Conservation (phyloP, 2,888 invertebrate genomes). For the Lampropteryx suffumata region DNA sequence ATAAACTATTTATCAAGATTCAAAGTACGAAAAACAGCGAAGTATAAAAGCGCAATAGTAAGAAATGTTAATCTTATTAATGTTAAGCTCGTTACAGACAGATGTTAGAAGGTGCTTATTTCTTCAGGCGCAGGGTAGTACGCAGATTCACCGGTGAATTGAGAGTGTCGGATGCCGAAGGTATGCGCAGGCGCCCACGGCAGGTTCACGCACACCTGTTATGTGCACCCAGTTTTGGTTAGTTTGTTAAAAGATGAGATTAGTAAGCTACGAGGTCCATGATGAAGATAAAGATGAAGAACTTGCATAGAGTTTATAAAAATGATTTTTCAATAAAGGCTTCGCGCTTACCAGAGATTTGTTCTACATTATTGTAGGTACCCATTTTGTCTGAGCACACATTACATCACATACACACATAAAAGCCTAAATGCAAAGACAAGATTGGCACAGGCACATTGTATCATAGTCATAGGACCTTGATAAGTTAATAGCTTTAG, state of each 20-base stretch:
- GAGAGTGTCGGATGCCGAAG: slow-evolving; percentile 90
- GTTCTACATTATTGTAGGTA: too few relatives aligned
- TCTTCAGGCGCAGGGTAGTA: slow-evolving; percentile 69
- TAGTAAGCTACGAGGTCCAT: slow-evolving; percentile 1
- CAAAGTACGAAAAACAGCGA: slow-evolving; percentile 28
- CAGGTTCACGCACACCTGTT: slow-evolving; percentile 81
- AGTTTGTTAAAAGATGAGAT: slow-evolving; percentile 39
- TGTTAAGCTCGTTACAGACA: slow-evolving; percentile 50
- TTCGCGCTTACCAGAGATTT: too few relatives aligned
- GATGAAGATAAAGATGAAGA: too few relatives aligned
- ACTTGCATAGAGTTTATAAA: too few relatives aligned
- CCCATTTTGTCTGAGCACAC: too few relatives aligned
- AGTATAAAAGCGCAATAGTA: slow-evolving; percentile 29
- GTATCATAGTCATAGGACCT: too few relatives aligned
- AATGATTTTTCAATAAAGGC: too few relatives aligned
- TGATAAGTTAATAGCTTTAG: slow-evolving; percentile 16
- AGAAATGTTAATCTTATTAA: slow-evolving; percentile 35
- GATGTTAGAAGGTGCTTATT: slow-evolving; percentile 56
- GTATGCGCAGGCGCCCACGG: slow-evolving; percentile 87
- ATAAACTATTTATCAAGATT: slow-evolving; percentile 31
- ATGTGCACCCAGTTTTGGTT: slow-evolving; percentile 44
- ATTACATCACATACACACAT: too few relatives aligned
- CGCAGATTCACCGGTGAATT: slow-evolving; percentile 83
- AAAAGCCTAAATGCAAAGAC: not conserved
- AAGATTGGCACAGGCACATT: not conserved